Percentiles rank a stretch among this genome's conserved stretches.
These are phyloP conservation scores for Melanargia galathea DNA, from an alignment of 2,888 invertebrate genomes.

Conservation along the genomic window DNA sequence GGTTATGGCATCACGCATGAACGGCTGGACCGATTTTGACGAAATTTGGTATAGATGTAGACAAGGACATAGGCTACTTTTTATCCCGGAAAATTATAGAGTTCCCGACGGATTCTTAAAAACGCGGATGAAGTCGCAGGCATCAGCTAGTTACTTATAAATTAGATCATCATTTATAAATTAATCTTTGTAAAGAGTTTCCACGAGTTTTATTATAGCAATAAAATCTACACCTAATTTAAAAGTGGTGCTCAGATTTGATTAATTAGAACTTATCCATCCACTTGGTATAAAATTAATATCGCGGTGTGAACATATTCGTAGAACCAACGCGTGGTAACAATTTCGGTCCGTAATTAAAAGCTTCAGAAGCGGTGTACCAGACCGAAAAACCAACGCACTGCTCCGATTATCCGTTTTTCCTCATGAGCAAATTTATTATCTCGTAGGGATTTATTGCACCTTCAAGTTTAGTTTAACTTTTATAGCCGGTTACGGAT, in stretches of 20 bases:
- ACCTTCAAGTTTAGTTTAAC: background rate
- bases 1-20: too few species aligned
- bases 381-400: conserved; percentile 13
- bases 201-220: too few species aligned
- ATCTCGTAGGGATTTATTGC: conserved; percentile 2
- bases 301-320: background rate
- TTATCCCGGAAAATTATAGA: too few species aligned
- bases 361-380: conserved; percentile 20
- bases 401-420: conserved; percentile 14
- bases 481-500: background rate
- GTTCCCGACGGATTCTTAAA: too few species aligned
- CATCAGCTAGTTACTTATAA: too few species aligned
- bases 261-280: background rate
- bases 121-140: too few species aligned
- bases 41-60: too few species aligned
- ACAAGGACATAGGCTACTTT: too few species aligned
- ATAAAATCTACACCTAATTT: too few species aligned
- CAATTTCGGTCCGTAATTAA: conserved; percentile 18
- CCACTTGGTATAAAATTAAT: background rate
- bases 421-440: conserved; percentile 14
- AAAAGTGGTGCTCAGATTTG: background rate
- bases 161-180: too few species aligned
- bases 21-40: too few species aligned
- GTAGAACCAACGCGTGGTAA: conserved; percentile 2
- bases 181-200: too few species aligned